Evolutionary conservation across 2,888 invertebrate species (phyloP).

Genomic region (Parnassius glacialis): DNA sequence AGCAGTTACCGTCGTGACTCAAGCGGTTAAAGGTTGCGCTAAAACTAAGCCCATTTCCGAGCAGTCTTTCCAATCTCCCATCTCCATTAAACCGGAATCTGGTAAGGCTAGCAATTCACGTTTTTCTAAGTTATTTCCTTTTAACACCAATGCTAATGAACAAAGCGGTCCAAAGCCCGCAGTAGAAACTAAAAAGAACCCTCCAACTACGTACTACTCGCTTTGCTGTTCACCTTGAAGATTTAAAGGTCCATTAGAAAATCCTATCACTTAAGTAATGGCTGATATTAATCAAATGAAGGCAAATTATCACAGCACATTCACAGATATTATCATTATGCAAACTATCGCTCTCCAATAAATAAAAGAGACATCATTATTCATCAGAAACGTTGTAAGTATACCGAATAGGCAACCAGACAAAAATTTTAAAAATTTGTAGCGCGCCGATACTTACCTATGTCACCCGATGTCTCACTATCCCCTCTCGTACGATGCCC

Average conservation of each 20-base stretch:
- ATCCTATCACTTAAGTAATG: background rate
- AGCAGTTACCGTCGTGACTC: constrained; percentile 15
- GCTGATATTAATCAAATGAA: constrained; percentile 1
- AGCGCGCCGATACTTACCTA: too few species aligned
- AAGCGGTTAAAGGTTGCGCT: background rate
- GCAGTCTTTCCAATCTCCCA: background rate
- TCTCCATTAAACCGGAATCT: background rate
- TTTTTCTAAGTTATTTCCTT: constrained; percentile 47
- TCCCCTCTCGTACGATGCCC: too few species aligned
- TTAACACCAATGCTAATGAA: constrained; percentile 30
- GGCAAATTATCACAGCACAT: background rate
- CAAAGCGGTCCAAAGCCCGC: constrained; percentile 7
- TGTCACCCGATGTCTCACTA: too few species aligned
- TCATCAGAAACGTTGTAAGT: constrained; percentile 19
- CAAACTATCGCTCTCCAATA: background rate
- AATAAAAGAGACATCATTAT: background rate
- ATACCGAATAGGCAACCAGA: too few species aligned
- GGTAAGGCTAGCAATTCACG: constrained; percentile 28
- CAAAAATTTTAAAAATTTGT: too few species aligned
- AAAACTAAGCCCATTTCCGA: background rate
- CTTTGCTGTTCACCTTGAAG: constrained; percentile 14
- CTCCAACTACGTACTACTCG: constrained; percentile 14
- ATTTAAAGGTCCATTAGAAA: constrained; percentile 3
- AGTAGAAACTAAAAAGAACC: background rate
- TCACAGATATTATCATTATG: too few species aligned